These are phyloP conservation scores for Gymnoscopelus microlampas DNA, from an alignment of 2,797 vertebrate genomes.

Conservation along the genomic window DNA sequence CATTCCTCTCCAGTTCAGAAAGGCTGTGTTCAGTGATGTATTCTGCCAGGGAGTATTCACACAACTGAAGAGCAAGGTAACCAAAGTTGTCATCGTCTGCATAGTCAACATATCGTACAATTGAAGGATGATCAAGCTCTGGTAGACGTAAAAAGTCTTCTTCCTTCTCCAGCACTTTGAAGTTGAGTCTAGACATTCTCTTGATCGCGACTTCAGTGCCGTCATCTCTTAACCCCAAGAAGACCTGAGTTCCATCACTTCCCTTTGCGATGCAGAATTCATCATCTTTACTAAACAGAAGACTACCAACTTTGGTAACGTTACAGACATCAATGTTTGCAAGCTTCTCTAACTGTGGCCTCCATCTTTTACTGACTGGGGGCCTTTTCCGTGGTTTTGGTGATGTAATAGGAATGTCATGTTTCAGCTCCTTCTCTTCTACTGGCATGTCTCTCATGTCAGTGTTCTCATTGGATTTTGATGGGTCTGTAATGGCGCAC, in stretches of 20 bases:
- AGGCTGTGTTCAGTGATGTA: constrained; percentile 26
- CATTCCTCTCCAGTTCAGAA: neutral
- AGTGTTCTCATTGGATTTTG: too few relatives aligned
- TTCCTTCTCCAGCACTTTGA: constrained; percentile 65
- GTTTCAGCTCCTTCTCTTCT: too few relatives aligned
- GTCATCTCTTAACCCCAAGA: constrained; percentile 70
- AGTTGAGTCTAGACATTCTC: constrained; percentile 62
- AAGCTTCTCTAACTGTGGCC: constrained; percentile 47
- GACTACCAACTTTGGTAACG: constrained; percentile 33
- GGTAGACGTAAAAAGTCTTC: constrained; percentile 57
- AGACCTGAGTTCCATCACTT: constrained; percentile 68
- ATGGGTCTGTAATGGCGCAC: too few relatives aligned
- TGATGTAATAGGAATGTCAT: neutral
- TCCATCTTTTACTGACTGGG: constrained; percentile 58
- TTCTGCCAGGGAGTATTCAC: constrained; percentile 73
- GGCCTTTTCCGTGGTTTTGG: constrained; percentile 29
- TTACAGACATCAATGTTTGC: constrained; percentile 11
- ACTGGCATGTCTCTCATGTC: too few relatives aligned
- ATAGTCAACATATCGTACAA: constrained; percentile 71
- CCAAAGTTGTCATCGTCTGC: constrained; percentile 73
- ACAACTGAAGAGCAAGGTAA: constrained; percentile 76
- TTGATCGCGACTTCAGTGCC: constrained; percentile 77
- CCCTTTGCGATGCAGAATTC: constrained; percentile 68
- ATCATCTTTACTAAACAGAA: constrained; percentile 43
- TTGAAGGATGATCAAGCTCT: constrained; percentile 52